A percentile compares a stretch with the other conserved stretches of the same genome.
phyloP scores from a whole-genome alignment of 64 coral and sea anemone species.

The Actinia tenebrosa region DNA sequence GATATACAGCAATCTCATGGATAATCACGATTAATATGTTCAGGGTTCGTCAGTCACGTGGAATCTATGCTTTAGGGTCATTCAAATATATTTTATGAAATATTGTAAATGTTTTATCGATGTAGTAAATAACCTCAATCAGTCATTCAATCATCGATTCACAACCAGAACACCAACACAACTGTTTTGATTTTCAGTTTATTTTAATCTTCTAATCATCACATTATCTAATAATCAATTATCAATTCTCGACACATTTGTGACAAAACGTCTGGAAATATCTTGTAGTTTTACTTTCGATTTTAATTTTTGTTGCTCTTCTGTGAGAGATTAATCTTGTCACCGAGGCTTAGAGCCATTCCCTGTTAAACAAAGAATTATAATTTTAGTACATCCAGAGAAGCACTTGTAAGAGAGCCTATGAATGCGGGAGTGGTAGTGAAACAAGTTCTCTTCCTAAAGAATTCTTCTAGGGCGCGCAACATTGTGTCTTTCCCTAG shows the following conservation, averaged over 20 bases:
- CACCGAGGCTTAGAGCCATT: slow-evolving; percentile 93
- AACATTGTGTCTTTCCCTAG: background rate
- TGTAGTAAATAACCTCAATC: background rate
- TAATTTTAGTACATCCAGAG: background rate
- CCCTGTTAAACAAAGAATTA: slow-evolving; percentile 47
- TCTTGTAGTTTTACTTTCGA: slow-evolving; percentile 21
- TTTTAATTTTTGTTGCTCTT: slow-evolving; percentile 39
- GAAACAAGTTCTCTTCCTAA: background rate
- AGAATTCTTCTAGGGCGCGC: background rate
- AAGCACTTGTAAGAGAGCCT: no score
- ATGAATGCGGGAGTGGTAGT: no score
- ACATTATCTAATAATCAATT: background rate
- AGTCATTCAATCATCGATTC: no score
- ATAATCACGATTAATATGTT: no score
- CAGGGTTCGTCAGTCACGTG: background rate
- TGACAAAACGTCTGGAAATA: background rate
- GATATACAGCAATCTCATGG: no score
- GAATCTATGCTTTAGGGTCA: background rate
- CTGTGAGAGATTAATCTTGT: slow-evolving; percentile 97
- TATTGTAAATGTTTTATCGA: background rate
- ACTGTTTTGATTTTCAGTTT: background rate
- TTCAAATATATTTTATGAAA: background rate
- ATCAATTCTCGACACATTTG: background rate
- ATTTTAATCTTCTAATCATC: background rate
- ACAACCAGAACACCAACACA: background rate